Base-by-base conservation (phyloP, 2,888 invertebrate species). In the Bembecia ichneumoniformis region DNA sequence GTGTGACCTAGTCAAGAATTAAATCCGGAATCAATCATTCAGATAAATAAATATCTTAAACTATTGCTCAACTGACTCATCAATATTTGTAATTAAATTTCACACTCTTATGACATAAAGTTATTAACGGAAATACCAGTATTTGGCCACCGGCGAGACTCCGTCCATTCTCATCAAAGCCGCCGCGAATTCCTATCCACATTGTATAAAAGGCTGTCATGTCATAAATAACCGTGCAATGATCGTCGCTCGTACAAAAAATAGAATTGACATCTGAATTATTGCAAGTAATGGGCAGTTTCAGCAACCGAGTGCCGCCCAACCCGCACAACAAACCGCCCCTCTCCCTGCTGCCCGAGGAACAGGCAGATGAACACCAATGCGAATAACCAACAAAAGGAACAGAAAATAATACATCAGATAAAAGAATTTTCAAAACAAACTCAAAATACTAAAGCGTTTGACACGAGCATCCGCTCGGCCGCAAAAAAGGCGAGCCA, bases 401-500 rank as follows among this genome's bases (percentile, higher is more conserved):
- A 73, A 80, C 78, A 80, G 71, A 80, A 77, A 87, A 78, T 74
- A 77, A 87, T 83, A 82, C 77, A 82, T 81, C 84, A 83, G 79
- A 87, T 86, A 87, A 87, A 88, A 87, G 87, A 87, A 82, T 87
- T 86, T 87, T 87, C 86, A 87, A 87, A 87, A 87, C 87, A 88
- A 87, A 87, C 84, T 87, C 86, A 82, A 84, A 83, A 84, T 86
- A 86, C 82, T 82, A 80, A 86, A 83, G 83, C 86, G 83, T 82
- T 87, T 86, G 87, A 87, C 87, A 84, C 84, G 86, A 83, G 87
- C 87, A 88, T 87, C 87, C 87, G 87, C 81, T 83, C 66, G 69
- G 61, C 62, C 62, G 74, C 79, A 83, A 86, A 84, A 84, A 83
- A 83, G 60, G 70, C 57, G 59, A 59, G 60, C 58, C 55, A 61